Percentiles rank a stretch among this genome's conserved stretches.
These are phyloP conservation scores for Hyles euphorbiae DNA, from an alignment of 1,140 invertebrate genomes.

Conservation along the genomic window DNA sequence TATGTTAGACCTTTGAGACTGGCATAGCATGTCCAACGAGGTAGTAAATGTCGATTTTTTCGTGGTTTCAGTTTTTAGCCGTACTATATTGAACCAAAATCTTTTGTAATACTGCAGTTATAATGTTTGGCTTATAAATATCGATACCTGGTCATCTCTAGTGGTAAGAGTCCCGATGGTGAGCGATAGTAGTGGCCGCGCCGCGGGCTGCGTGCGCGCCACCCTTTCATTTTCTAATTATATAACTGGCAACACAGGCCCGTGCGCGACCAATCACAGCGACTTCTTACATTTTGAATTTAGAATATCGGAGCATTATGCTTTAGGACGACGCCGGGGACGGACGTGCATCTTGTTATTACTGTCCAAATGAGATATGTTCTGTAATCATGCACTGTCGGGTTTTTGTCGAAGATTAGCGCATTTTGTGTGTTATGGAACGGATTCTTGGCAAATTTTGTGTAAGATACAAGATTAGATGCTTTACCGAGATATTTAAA, in stretches of 20 bases:
- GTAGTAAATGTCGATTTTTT: too few relatives aligned
- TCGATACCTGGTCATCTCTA: conserved; percentile 8
- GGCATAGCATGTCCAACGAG: too few relatives aligned
- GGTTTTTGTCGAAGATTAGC: too few relatives aligned
- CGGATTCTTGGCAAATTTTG: too few relatives aligned
- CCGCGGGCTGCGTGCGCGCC: conserved; percentile 64
- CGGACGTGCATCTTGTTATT: conserved; percentile 39
- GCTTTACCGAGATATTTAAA: too few relatives aligned
- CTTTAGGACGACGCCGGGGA: conserved; percentile 24
- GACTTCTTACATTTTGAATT: conserved; percentile 60
- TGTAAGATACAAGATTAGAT: too few relatives aligned
- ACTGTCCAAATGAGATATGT: conserved; percentile 32
- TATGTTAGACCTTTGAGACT: too few relatives aligned
- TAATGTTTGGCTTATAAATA: background rate
- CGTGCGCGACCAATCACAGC: conserved; percentile 57
- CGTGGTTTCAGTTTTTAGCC: too few relatives aligned
- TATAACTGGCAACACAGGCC: conserved; percentile 68
- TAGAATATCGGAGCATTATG: conserved; percentile 57
- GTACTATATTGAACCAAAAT: too few relatives aligned
- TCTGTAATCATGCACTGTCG: conserved; percentile 15
- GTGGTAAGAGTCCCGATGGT: conserved; percentile 42
- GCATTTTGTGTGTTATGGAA: too few relatives aligned
- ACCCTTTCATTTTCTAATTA: conserved; percentile 74
- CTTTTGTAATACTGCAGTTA: too few relatives aligned
- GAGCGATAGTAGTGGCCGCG: conserved; percentile 67